phyloP scores from a whole-genome alignment of 2,113 vertebrate genomes.

The human region GRCh38 chr15:101138501-101139000 shows the following conservation, averaged over 20 bases:
- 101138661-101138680: not conserved
- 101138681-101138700: not conserved
- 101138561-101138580: not conserved
- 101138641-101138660: not conserved
- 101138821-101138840: not conserved
- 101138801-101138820: not conserved
- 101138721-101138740: not conserved
- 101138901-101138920: not conserved
- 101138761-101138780: not conserved
- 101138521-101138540: not conserved
- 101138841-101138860: not conserved
- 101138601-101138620: not conserved
- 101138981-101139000: not conserved
- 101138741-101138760: not conserved
- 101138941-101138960: too few relatives aligned
- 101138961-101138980: not conserved
- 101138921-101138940: not conserved
- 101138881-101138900: not conserved
- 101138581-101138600: not conserved
- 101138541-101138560: fast-evolving
- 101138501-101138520: too few relatives aligned
- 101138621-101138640: not conserved
- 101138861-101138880: not conserved
- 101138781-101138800: fast-evolving
- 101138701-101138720: not conserved